Evolutionary conservation across 2,797 vertebrate genomes (phyloP), one percentile per base, ranked within the genome.

Genomic region (Channa striata): DNA sequence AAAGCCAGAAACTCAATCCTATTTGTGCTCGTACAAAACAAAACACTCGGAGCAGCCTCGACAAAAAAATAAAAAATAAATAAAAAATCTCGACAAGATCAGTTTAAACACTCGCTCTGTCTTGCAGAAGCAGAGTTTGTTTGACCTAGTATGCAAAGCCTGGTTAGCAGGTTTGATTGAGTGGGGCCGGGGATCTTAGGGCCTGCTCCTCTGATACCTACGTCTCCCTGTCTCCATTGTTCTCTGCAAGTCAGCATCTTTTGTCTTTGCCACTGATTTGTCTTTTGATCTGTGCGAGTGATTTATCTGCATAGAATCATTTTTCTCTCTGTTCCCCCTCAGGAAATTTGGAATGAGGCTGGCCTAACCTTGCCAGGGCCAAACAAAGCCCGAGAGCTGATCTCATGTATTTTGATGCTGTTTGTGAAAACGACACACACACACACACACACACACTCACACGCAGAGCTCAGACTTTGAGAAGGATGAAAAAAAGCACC

Each of bases 261-360:
- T 94, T 94, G 93, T 94, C 92, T 94, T 86, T 89, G 90, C 88
- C 85, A 85, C 91, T 90, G 91, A 93, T 93, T 93, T 92, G 88
- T 93, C 93, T 94, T 94, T 94, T 95, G 92, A 94, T 94, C 91
- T 93, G 87, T 78, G 85, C 77, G 75, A 92, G 88, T 93, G 92
- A 94, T 95, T 94, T 93, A 94, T 95, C 93, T 93, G 89, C 90
- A 91, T 91, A 87, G 91, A 92, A 91, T 93, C 92, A 76, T 89
- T 93, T 94, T 92, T 93, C 86, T 92, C 88, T 91, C 83, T 85
- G 81, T 89, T 89, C 87, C 90, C 91, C 93, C 93, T 90, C 91
- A 93, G 93, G 94, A 94, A 93, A 93, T 94, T 93, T 92, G 92
- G 92, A 93, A 93, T 89, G 87, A 93, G 90, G 81, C 91, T 89